phyloP scores from a whole-genome alignment of 2,888 invertebrate species.

The Meliscaeva auricollis region DNA sequence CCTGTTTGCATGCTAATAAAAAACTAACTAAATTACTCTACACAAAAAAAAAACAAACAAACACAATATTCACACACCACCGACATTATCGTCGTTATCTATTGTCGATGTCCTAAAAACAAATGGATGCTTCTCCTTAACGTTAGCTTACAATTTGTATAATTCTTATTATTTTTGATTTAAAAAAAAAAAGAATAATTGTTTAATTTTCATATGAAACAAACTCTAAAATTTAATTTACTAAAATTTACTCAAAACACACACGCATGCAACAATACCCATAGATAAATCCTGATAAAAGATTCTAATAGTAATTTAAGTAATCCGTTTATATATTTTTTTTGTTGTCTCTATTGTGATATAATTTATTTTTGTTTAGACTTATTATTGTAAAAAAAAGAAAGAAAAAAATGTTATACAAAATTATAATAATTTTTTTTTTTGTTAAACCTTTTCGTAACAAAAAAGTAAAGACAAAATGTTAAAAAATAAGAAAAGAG shows the following conservation, averaged over 20 bases:
- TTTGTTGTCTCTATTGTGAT: slow-evolving; percentile 82
- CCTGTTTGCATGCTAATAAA: slow-evolving; percentile 56
- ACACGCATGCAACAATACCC: slow-evolving; percentile 50
- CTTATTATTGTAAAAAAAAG: slow-evolving; percentile 41
- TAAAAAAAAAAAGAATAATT: not conserved
- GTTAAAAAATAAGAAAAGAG: slow-evolving; percentile 5
- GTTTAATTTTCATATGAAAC: too few relatives aligned
- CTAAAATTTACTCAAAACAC: slow-evolving; percentile 18
- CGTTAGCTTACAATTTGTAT: slow-evolving; percentile 15
- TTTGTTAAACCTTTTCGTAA: slow-evolving; percentile 30
- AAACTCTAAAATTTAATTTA: not conserved
- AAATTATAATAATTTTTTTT: slow-evolving; percentile 16
- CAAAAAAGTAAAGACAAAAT: slow-evolving; percentile 39
- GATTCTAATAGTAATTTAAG: slow-evolving; percentile 56
- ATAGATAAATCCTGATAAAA: slow-evolving; percentile 45
- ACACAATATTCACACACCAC: slow-evolving; percentile 22
- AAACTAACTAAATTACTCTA: slow-evolving; percentile 20
- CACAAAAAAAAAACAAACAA: slow-evolving; percentile 5
- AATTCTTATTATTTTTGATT: slow-evolving; percentile 25
- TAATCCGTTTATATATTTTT: slow-evolving; percentile 77
- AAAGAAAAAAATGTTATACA: slow-evolving; percentile 16
- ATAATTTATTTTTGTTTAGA: slow-evolving; percentile 81
- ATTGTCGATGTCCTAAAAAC: slow-evolving; percentile 29
- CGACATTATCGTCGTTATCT: slow-evolving; percentile 21
- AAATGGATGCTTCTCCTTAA: slow-evolving; percentile 22